Conservation (phyloP, 2,113 vertebrate genomes). For the Ovibos moschatus region DNA sequence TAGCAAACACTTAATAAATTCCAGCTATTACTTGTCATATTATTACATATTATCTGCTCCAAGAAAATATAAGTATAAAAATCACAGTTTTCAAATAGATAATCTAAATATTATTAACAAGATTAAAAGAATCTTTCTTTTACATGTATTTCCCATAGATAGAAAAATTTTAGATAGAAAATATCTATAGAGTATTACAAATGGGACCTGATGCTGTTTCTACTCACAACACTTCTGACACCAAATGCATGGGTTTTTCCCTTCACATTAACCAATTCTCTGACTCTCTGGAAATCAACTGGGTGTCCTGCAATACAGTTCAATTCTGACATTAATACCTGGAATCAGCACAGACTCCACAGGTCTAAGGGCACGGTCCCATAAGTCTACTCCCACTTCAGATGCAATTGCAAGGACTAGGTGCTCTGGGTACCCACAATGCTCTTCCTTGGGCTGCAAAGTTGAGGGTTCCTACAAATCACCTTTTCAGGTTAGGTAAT, state of each 20-base stretch:
- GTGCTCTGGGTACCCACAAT: neutral
- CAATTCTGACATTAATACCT: neutral
- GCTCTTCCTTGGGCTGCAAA: neutral
- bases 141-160: neutral
- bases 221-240: neutral
- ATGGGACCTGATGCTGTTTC: neutral
- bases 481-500: neutral
- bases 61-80: neutral
- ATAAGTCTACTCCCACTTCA: neutral
- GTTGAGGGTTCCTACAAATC: neutral
- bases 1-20: slow-evolving; percentile 24
- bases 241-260: neutral
- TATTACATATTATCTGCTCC: neutral
- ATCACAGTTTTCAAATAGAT: neutral
- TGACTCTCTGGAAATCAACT: neutral
- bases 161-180: neutral
- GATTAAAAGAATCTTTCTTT: neutral
- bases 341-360: neutral
- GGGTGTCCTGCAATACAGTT: neutral
- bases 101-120: neutral
- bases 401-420: neutral
- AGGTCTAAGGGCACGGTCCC: neutral
- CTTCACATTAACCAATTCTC: neutral
- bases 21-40: neutral
- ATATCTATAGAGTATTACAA: neutral